Conservation (phyloP, 2,113 vertebrate genomes). For the Corydoras sp. region DNA sequence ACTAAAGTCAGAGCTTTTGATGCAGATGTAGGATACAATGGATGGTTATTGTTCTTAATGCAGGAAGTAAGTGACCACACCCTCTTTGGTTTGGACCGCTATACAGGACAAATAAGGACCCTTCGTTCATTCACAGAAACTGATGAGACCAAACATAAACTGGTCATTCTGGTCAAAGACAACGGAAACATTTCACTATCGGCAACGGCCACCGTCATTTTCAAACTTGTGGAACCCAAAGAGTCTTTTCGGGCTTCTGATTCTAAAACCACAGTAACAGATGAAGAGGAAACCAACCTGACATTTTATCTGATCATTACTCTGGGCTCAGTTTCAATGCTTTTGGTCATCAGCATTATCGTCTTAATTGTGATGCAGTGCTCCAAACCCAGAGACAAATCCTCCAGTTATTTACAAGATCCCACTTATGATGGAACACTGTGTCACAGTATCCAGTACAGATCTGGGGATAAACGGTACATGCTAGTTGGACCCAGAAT, state of each 20-base stretch:
- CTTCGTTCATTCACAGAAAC: conserved; percentile 56
- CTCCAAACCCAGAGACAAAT: conserved; percentile 42
- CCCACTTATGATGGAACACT: conserved; percentile 40
- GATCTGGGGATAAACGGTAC: conserved; percentile 51
- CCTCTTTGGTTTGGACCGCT: conserved; percentile 56
- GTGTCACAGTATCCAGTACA: conserved; percentile 51
- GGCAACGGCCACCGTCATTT: conserved; percentile 40
- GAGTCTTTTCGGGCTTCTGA: conserved; percentile 41
- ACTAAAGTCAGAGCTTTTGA: conserved; percentile 62
- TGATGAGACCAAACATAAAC: conserved; percentile 53
- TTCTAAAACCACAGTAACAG: conserved; percentile 15
- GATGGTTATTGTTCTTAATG: conserved; percentile 58
- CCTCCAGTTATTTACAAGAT: conserved; percentile 42
- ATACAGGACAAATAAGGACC: conserved; percentile 58
- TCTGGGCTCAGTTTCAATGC: conserved; percentile 45
- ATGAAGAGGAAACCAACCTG: conserved; percentile 38
- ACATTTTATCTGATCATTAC: conserved; percentile 50
- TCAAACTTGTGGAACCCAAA: conserved; percentile 45
- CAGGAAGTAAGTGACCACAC: conserved; percentile 54
- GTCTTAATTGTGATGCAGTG: conserved; percentile 49
- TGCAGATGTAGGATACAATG: conserved; percentile 62
- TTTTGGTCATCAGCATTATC: conserved; percentile 49
- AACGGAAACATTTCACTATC: conserved; percentile 44
- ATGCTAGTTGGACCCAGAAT: conserved; percentile 49
- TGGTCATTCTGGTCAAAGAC: conserved; percentile 53